Evolutionary conservation across 2,113 vertebrate species (phyloP).

Genomic region (Mesembrinibis cayennensis): DNA sequence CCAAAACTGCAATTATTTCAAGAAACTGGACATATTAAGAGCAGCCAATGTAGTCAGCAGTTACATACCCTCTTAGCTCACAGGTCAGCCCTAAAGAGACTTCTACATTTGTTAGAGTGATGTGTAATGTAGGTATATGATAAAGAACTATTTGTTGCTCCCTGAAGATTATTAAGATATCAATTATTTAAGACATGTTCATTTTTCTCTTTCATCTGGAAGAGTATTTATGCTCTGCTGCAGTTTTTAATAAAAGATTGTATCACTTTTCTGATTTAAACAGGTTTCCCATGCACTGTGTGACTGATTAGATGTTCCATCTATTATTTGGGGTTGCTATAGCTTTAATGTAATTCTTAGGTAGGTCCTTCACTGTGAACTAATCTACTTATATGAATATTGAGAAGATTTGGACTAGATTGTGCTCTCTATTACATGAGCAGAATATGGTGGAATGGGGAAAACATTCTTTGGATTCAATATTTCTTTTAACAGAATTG

Average conservation of each 20-base stretch:
- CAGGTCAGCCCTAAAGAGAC: not conserved
- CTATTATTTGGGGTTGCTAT: not conserved
- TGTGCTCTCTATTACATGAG: not conserved
- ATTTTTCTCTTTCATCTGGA: conserved; percentile 21
- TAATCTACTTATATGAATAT: not conserved
- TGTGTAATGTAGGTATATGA: not conserved
- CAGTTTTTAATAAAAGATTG: not conserved
- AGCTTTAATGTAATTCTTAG: not conserved
- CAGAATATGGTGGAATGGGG: not conserved
- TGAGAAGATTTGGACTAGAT: not conserved
- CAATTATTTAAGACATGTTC: not conserved
- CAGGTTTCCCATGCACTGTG: not conserved
- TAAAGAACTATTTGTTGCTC: conserved; percentile 9
- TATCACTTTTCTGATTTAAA: not conserved
- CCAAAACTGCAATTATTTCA: not conserved
- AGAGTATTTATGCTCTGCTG: not conserved
- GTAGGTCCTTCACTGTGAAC: not conserved
- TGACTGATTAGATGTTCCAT: not conserved
- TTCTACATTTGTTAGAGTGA: not conserved
- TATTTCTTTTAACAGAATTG: not conserved
- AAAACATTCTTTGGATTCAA: not conserved
- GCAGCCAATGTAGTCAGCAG: not conserved
- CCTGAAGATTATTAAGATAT: not conserved
- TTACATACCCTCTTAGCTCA: not conserved
- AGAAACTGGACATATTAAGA: not conserved